Conservation (phyloP, 64 coral and sea anemone species). For the Astreopora myriophthalma region DNA sequence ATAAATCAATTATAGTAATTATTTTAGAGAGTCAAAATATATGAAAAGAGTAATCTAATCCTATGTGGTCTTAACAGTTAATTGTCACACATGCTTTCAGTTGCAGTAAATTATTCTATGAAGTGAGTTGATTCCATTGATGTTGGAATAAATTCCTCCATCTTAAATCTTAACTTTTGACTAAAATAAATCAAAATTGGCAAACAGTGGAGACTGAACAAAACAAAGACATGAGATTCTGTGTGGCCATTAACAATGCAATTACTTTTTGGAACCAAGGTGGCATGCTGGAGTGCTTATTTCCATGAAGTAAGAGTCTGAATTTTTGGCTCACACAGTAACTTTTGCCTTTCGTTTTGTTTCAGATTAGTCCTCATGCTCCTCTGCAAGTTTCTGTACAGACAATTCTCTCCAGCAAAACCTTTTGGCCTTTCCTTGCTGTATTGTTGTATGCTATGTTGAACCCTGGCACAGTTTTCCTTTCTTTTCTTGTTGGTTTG, state of each 20-base stretch:
- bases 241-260: constrained; percentile 48
- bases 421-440: constrained; percentile 66
- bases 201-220: neutral
- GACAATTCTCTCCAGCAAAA: constrained; percentile 67
- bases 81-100: constrained; percentile 35
- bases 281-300: neutral
- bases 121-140: neutral
- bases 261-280: constrained; percentile 28
- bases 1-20: no score
- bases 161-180: neutral
- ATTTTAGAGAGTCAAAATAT: no score
- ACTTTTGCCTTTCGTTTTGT: constrained; percentile 90
- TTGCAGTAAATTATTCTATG: neutral
- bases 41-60: neutral
- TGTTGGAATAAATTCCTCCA: neutral
- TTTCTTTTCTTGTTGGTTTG: constrained; percentile 57
- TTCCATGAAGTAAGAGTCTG: constrained; percentile 35
- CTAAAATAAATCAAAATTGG: neutral
- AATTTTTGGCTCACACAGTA: constrained; percentile 75
- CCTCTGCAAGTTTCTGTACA: constrained; percentile 60
- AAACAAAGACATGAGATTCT: constrained; percentile 44
- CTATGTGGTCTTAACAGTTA: neutral
- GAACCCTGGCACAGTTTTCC: constrained; percentile 66
- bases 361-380: constrained; percentile 89
- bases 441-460: constrained; percentile 76